phyloP scores from a whole-genome alignment of 2,888 invertebrate genomes.

The Lamellibrachia satsuma region DNA sequence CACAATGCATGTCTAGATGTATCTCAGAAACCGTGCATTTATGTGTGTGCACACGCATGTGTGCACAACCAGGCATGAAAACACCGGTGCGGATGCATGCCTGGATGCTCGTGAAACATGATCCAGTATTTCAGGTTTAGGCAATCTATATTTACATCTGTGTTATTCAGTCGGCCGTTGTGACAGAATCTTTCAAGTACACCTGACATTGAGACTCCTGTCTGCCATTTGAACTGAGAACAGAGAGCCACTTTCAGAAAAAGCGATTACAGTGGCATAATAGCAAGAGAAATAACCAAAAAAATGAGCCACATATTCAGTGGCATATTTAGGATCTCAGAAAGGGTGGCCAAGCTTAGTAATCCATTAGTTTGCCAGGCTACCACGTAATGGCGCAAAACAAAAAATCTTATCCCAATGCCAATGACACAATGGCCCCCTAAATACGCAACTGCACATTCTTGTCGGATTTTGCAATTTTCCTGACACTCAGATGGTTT shows the following conservation, averaged over 20 bases:
- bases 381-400: no score
- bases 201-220: not conserved
- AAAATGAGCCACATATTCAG: not conserved
- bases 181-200: not conserved
- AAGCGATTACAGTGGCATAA: not conserved
- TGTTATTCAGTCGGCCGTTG: not conserved
- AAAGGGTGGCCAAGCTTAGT: no score
- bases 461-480: not conserved
- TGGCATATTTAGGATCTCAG: no score
- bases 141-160: not conserved
- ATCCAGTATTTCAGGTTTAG: slow-evolving; percentile 17
- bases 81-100: not conserved
- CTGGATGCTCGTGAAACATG: not conserved
- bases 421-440: no score
- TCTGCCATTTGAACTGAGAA: not conserved
- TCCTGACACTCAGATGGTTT: not conserved
- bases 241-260: not conserved
- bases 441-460: not conserved
- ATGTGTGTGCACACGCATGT: not conserved
- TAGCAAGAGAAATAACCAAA: not conserved
- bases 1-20: not conserved
- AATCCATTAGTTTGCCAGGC: no score
- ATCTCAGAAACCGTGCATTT: not conserved
- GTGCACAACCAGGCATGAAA: not conserved
- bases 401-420: no score